Evolutionary conservation across 1,140 invertebrate species (phyloP).

Genomic region (Pachypsylla venusta): DNA sequence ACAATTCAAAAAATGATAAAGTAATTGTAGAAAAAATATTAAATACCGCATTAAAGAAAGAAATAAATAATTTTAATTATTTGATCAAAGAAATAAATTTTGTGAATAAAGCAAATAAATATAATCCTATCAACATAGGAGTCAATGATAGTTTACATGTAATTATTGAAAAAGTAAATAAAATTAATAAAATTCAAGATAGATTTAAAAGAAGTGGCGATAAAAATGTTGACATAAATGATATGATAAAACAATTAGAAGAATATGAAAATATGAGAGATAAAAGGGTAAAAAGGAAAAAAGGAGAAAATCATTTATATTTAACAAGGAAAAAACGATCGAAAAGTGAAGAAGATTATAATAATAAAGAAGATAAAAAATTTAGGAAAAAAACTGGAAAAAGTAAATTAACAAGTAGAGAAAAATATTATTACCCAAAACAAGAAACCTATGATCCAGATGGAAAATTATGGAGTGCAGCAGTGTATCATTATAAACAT

Average conservation of each 20-base stretch:
- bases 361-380: neutral
- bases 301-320: neutral
- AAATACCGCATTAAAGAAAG: neutral
- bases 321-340: neutral
- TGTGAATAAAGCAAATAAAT: neutral
- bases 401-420: neutral
- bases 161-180: neutral
- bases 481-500: neutral
- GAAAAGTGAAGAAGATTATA: neutral
- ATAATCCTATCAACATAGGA: neutral
- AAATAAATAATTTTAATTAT: neutral
- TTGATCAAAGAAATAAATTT: neutral
- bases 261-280: neutral
- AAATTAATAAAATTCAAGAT: neutral
- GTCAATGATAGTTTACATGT: neutral
- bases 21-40: neutral
- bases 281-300: neutral
- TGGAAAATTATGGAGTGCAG: neutral
- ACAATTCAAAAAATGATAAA: neutral
- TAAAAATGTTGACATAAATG: neutral
- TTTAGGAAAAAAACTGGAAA: neutral
- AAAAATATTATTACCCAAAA: slow-evolving; percentile 1
- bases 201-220: neutral
- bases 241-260: neutral
- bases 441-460: neutral